phyloP scores from a whole-genome alignment of 92 coral and sea anemone species.

The Metridium senile region DNA sequence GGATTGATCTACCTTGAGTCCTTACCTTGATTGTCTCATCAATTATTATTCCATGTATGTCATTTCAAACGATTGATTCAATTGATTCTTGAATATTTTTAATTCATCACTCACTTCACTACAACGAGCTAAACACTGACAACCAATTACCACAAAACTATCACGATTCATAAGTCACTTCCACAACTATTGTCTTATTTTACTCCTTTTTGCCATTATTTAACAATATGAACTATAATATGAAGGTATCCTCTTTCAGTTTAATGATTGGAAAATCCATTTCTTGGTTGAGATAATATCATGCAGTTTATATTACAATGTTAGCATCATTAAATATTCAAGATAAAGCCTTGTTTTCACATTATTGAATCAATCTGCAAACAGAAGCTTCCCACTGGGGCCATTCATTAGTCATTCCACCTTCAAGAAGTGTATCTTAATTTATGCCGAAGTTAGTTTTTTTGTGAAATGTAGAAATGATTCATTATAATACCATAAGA shows the following conservation, averaged over 20 bases:
- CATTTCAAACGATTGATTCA: constrained; percentile 9
- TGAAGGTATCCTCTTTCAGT: too few relatives aligned
- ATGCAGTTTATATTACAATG: constrained; percentile 2
- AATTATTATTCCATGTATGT: not conserved
- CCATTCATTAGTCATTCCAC: not conserved
- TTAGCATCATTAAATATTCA: constrained; percentile 9
- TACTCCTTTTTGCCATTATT: too few relatives aligned
- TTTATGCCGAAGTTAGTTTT: too few relatives aligned
- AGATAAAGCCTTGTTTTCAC: constrained; percentile 7
- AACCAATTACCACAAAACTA: constrained; percentile 5
- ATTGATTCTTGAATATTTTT: constrained; percentile 1
- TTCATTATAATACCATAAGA: too few relatives aligned
- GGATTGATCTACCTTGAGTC: not conserved
- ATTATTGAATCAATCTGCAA: not conserved
- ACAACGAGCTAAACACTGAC: not conserved
- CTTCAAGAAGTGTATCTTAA: not conserved
- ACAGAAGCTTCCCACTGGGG: not conserved
- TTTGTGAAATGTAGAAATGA: too few relatives aligned
- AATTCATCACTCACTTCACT: not conserved
- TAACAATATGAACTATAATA: too few relatives aligned
- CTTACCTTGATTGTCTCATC: not conserved
- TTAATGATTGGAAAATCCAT: too few relatives aligned
- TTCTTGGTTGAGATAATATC: not conserved
- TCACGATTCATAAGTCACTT: not conserved
- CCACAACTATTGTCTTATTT: too few relatives aligned